Conservation (phyloP, 2,113 vertebrate species). For the Thermophis baileyi region DNA sequence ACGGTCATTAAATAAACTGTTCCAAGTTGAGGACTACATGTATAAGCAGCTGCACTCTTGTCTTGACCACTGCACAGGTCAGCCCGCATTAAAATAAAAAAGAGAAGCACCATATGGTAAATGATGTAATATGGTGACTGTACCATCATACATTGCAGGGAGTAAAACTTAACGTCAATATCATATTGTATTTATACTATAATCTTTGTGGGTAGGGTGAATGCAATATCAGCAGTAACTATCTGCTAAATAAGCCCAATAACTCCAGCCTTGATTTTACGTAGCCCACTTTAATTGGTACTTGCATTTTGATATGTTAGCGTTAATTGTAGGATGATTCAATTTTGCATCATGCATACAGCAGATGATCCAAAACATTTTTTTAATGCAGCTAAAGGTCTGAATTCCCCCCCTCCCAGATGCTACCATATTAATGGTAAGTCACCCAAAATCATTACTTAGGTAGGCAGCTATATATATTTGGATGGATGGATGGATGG, state of each 20-base stretch:
- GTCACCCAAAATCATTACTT: too few species aligned
- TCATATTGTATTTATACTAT: background rate
- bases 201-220: background rate
- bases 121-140: background rate
- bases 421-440: conserved; percentile 45
- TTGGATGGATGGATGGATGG: too few species aligned
- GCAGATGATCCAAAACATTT: conserved; percentile 33
- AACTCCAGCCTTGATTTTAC: background rate
- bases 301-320: background rate
- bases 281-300: background rate
- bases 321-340: conserved; percentile 59
- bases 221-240: background rate
- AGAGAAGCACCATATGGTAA: background rate
- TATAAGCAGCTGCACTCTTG: background rate
- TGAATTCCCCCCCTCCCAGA: conserved; percentile 40
- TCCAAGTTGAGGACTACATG: too few species aligned
- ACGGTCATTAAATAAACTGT: too few species aligned
- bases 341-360: conserved; percentile 45
- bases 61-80: background rate
- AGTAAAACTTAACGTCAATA: background rate
- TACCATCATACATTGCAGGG: background rate
- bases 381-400: background rate
- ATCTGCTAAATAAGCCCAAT: background rate
- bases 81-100: background rate
- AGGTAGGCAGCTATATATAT: too few species aligned